Conservation (phyloP, 37 sponge, comb jelly and placozoan genomes). For the Chondrilla cf. caribensis region DNA sequence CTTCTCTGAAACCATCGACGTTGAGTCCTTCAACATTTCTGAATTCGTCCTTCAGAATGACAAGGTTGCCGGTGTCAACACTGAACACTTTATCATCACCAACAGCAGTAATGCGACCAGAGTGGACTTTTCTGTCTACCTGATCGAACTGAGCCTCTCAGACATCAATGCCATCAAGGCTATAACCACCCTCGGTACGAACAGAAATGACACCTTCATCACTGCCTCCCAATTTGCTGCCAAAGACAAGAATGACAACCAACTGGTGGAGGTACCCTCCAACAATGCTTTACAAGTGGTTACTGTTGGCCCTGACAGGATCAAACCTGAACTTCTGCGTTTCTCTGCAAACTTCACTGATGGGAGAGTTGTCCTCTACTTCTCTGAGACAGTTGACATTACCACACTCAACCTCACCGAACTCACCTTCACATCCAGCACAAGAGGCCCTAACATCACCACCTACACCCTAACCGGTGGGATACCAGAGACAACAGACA, state of each 20-base stretch:
- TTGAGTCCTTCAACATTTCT: slow-evolving; percentile 67
- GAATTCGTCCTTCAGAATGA: slow-evolving; percentile 71
- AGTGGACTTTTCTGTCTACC: slow-evolving; percentile 46
- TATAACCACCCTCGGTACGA: slow-evolving; percentile 56
- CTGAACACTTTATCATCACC: slow-evolving; percentile 37
- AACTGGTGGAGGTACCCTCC: slow-evolving; percentile 35
- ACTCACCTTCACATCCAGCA: slow-evolving; percentile 37
- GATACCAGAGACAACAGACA: neutral
- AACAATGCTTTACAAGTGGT: slow-evolving; percentile 38
- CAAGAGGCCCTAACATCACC: neutral
- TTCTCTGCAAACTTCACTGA: slow-evolving; percentile 73
- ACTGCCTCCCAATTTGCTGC: slow-evolving; percentile 33
- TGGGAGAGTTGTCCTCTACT: slow-evolving; percentile 65
- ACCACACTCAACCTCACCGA: slow-evolving; percentile 59
- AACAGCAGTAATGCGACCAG: slow-evolving; percentile 49
- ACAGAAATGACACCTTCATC: slow-evolving; percentile 65
- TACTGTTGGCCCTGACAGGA: slow-evolving; percentile 46
- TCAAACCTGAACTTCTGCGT: slow-evolving; percentile 48
- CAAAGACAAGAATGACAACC: slow-evolving; percentile 74
- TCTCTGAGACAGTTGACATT: slow-evolving; percentile 84
- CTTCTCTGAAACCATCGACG: slow-evolving; percentile 87
- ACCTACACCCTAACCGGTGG: slow-evolving; percentile 78
- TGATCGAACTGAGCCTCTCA: slow-evolving; percentile 49
- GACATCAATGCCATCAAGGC: slow-evolving; percentile 78
- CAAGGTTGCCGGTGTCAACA: neutral